A percentile compares a stretch with the other conserved stretches of the same genome.
Evolutionary conservation across 1,140 invertebrate genomes (phyloP).

Genomic region (Neodiprion pinetum): DNA sequence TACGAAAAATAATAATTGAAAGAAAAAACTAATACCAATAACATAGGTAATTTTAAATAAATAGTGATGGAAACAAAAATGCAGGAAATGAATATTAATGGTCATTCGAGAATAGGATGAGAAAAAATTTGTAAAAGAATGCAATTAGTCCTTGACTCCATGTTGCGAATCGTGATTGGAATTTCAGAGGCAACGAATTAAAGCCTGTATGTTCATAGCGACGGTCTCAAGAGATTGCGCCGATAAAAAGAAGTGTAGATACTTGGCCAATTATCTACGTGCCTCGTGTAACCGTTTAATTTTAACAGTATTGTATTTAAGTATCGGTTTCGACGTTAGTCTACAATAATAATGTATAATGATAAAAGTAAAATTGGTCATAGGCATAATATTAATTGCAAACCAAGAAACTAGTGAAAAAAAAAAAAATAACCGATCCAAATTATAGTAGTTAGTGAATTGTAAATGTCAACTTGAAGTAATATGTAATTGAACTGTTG

Average conservation of each 20-base stretch:
- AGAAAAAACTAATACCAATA: background rate
- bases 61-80: background rate
- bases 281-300: constrained; percentile 27
- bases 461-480: constrained; percentile 1
- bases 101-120: constrained; percentile 6
- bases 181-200: background rate
- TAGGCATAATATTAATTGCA: background rate
- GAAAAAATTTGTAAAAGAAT: constrained; percentile 4
- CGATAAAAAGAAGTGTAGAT: constrained; percentile 17
- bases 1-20: background rate
- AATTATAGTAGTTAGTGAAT: background rate
- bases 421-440: background rate
- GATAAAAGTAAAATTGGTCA: background rate
- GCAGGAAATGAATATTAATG: background rate
- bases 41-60: constrained; percentile 16
- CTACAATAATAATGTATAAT: background rate
- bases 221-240: background rate
- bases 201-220: background rate
- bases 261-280: constrained; percentile 39
- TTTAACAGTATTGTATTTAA: constrained; percentile 1
- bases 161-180: constrained; percentile 13
- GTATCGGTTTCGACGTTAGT: background rate
- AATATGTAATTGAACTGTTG: background rate
- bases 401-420: background rate
- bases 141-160: background rate